phyloP scores from a whole-genome alignment of 2,888 invertebrate genomes.

The Acanthoscelides obtectus region DNA sequence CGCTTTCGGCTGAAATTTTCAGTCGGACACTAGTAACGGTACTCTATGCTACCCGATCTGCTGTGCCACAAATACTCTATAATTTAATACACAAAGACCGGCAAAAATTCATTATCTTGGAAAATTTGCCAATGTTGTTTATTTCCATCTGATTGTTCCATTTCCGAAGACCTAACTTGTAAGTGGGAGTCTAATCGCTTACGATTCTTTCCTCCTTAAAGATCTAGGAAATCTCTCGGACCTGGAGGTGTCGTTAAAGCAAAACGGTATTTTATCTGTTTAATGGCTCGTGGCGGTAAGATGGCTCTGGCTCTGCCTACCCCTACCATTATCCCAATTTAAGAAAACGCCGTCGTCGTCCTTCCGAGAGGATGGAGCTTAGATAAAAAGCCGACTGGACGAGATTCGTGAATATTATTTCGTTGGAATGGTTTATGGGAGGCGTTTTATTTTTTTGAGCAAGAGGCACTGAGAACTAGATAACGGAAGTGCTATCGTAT shows the following conservation, averaged over 20 bases:
- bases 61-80: too few species aligned
- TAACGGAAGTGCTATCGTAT: too few species aligned
- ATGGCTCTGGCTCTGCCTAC: conserved; percentile 33
- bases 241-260: conserved; percentile 46
- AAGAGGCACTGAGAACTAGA: too few species aligned
- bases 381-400: neutral
- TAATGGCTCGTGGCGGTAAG: conserved; percentile 48
- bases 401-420: neutral
- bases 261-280: conserved; percentile 47
- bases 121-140: too few species aligned
- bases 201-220: neutral
- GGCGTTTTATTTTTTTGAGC: too few species aligned
- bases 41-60: too few species aligned
- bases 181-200: neutral
- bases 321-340: neutral
- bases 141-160: too few species aligned
- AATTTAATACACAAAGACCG: too few species aligned
- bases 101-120: too few species aligned
- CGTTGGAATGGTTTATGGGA: neutral
- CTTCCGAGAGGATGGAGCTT: conserved; percentile 1
- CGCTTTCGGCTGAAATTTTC: too few species aligned
- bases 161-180: neutral
- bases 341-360: neutral
- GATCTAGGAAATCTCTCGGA: conserved; percentile 8
- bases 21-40: too few species aligned